Base-by-base conservation (phyloP, 2,113 vertebrate genomes). In the Indicator indicator region DNA sequence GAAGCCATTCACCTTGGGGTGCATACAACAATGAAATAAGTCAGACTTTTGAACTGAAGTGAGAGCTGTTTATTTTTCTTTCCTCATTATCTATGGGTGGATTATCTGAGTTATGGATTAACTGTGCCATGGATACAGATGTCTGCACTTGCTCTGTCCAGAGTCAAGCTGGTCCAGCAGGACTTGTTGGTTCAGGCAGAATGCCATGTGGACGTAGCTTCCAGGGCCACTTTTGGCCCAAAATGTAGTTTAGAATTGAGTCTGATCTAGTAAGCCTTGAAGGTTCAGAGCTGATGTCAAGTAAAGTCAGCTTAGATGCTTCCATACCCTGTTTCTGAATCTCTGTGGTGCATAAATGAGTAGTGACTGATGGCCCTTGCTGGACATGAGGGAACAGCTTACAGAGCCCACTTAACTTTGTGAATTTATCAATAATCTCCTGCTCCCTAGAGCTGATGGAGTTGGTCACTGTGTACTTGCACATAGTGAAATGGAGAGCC, bases 21-120 rank as follows among this genome's bases (percentile, higher is more conserved):
- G 32, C 52, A 9, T 30, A 10, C 64, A 78, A 15, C 76, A 63
- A 40, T 60, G 60, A 81, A 92, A 75, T 44, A 86, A 93, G 87
- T 87, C 58, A 90, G 28, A 76, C 65, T 91, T 95, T 50, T 2
- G 4, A 88, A 60, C 40, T 38, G 42, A 78, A 94, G 90, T 72
- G 89, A 95, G 81, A 84, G 80, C 93, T 89, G 85, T 93, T 96
- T 95, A 72, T 78, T 94, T 95, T 86, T 78, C 93, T 90, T 94
- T 67, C 60, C 65, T 71, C 73, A 81, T 96, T 95, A 93, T 94
- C 94, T 96, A 46, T 64, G 86, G 93, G 58, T 94, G 93, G 94
- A 75, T 95, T 95, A 95, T 90, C 94, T 20, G 86, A 84, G 94
- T 92, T 94, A 93, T 71, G 96, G 94, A 95, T 96, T 95, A 96